Evolutionary conservation across 2,113 vertebrate species (phyloP).

Genomic region (Calonectris borealis): DNA sequence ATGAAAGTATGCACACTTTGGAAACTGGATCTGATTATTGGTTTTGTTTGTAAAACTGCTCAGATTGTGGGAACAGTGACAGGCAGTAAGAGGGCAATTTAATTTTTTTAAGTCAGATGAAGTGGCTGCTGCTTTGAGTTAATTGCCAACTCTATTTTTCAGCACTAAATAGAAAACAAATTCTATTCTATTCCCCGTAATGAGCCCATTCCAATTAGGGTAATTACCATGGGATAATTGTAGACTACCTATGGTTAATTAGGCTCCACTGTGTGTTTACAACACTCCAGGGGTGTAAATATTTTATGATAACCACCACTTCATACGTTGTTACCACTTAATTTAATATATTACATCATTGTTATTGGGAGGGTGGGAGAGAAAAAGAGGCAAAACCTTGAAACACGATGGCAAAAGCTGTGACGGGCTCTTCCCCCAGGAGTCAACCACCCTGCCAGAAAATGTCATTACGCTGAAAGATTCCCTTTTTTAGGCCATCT

Average conservation of each 20-base stretch:
- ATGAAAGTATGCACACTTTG: neutral
- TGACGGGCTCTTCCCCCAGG: neutral
- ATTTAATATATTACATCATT: slow-evolving; percentile 48
- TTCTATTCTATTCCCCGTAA: slow-evolving; percentile 23
- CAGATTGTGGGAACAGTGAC: slow-evolving; percentile 28
- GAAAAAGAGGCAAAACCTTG: neutral
- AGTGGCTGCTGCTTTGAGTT: slow-evolving; percentile 50
- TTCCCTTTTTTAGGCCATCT: neutral
- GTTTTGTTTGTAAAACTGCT: slow-evolving; percentile 35
- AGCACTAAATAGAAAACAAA: slow-evolving; percentile 49
- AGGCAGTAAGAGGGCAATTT: slow-evolving; percentile 26
- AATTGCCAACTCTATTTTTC: slow-evolving; percentile 36
- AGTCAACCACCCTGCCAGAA: neutral
- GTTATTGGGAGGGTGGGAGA: neutral
- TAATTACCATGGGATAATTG: slow-evolving; percentile 36
- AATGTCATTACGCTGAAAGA: neutral
- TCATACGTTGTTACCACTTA: slow-evolving; percentile 35
- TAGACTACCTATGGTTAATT: slow-evolving; percentile 56
- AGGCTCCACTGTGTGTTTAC: slow-evolving; percentile 51
- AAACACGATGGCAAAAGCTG: neutral
- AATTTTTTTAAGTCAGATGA: slow-evolving; percentile 28
- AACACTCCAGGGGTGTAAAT: slow-evolving; percentile 37
- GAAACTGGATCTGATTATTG: neutral
- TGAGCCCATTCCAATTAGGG: slow-evolving; percentile 33
- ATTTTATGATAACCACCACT: slow-evolving; percentile 56